Percentiles rank a stretch among this genome's conserved stretches.
Conservation (phyloP, 2,113 vertebrate genomes). For the Leptodactylus fuscus region DNA sequence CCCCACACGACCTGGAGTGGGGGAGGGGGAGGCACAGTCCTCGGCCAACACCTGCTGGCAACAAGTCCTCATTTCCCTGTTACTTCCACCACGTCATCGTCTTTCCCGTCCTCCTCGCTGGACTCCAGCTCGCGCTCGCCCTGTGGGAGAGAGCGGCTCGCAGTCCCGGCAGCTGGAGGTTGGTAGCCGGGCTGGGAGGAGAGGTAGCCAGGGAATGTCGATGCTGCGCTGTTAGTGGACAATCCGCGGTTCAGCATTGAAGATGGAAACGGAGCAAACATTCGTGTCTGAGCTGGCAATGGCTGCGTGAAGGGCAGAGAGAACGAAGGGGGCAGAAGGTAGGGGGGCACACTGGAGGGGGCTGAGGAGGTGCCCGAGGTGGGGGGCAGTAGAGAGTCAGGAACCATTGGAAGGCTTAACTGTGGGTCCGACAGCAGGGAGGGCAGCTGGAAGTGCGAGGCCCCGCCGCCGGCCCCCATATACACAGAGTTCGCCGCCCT, state of each 20-base stretch:
- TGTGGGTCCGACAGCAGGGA: slow-evolving; percentile 91
- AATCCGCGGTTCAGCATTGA: slow-evolving; percentile 81
- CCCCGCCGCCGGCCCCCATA: slow-evolving; percentile 78
- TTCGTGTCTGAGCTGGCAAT: slow-evolving; percentile 87
- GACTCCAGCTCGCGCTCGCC: slow-evolving; percentile 90
- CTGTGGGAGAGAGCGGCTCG: slow-evolving; percentile 86
- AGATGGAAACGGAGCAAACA: slow-evolving; percentile 83
- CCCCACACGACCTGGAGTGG: slow-evolving; percentile 36
- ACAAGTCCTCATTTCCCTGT: slow-evolving; percentile 84
- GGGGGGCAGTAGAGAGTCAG: slow-evolving; percentile 85
- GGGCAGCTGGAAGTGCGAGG: slow-evolving; percentile 89
- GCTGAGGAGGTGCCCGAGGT: slow-evolving; percentile 85
- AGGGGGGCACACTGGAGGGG: slow-evolving; percentile 84
- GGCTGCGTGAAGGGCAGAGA: slow-evolving; percentile 90
- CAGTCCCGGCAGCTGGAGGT: slow-evolving; percentile 80
- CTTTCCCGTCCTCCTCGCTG: slow-evolving; percentile 94
- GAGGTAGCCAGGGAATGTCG: slow-evolving; percentile 83
- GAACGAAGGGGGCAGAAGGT: slow-evolving; percentile 90
- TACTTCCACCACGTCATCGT: slow-evolving; percentile 96
- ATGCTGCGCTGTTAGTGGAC: slow-evolving; percentile 77
- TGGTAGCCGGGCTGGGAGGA: slow-evolving; percentile 81
- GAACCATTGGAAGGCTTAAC: slow-evolving; percentile 89
- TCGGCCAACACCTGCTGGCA: neutral
- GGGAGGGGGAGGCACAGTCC: slow-evolving; percentile 53
- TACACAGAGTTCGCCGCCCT: slow-evolving; percentile 88